phyloP scores from a whole-genome alignment of 2,888 invertebrate genomes.

The Scelioninae gen. 1 region DNA sequence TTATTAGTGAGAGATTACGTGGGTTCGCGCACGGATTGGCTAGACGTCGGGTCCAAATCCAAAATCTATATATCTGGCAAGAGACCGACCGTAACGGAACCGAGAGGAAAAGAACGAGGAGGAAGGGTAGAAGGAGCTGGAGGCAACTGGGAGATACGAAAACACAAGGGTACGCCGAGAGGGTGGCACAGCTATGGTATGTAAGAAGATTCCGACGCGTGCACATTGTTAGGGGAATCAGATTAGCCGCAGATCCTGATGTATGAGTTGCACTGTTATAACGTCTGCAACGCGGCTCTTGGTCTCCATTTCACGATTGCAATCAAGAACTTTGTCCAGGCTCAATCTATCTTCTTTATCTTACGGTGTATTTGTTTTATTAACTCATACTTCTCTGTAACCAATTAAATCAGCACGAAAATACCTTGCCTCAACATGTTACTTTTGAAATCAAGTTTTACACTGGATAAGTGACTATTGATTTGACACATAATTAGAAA shows the following conservation, averaged over 20 bases:
- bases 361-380: slow-evolving; percentile 57
- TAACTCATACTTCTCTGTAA: slow-evolving; percentile 41
- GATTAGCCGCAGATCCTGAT: slow-evolving; percentile 84
- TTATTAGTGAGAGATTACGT: slow-evolving; percentile 84
- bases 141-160: slow-evolving; percentile 71
- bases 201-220: slow-evolving; percentile 85
- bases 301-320: slow-evolving; percentile 67
- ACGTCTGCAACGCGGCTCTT: slow-evolving; percentile 62
- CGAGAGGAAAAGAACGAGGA: slow-evolving; percentile 60
- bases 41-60: slow-evolving; percentile 78
- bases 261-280: slow-evolving; percentile 79
- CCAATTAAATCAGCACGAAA: slow-evolving; percentile 46
- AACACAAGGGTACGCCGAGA: slow-evolving; percentile 51
- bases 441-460: neutral
- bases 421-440: neutral
- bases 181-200: slow-evolving; percentile 71
- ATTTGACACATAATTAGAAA: slow-evolving; percentile 1
- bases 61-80: slow-evolving; percentile 81
- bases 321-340: slow-evolving; percentile 65
- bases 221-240: slow-evolving; percentile 85
- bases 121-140: slow-evolving; percentile 18
- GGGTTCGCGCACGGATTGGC: slow-evolving; percentile 79
- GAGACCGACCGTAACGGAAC: slow-evolving; percentile 71
- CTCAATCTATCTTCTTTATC: slow-evolving; percentile 65
- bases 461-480: neutral